Percentiles rank a stretch among this genome's conserved stretches.
Conservation (phyloP, 2,113 vertebrate genomes). For the Coturnix japonica region DNA sequence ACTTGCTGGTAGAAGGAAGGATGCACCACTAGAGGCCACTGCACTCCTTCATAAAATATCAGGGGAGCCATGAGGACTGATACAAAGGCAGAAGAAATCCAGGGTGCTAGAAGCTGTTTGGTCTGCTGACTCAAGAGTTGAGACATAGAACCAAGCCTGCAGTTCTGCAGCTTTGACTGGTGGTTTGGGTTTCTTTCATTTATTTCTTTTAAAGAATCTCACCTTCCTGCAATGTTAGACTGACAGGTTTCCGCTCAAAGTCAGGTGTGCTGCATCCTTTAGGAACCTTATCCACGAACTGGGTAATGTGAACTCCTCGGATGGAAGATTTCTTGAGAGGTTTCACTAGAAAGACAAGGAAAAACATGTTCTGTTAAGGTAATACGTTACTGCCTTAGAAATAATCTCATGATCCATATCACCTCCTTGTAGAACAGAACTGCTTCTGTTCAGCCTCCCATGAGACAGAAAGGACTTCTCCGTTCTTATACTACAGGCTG, state of each 20-base stretch:
- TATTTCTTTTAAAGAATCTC: slow-evolving; percentile 6
- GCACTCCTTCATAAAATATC: not conserved
- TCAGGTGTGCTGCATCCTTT: slow-evolving; percentile 83
- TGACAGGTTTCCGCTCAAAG: slow-evolving; percentile 80
- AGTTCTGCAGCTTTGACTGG: not conserved
- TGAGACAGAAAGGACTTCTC: not conserved
- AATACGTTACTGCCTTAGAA: not conserved
- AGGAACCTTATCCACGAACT: slow-evolving; percentile 79
- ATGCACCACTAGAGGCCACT: slow-evolving; percentile 44
- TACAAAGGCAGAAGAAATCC: not conserved
- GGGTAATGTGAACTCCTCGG: slow-evolving; percentile 82
- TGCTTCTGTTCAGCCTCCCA: not conserved
- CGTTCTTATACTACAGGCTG: not conserved
- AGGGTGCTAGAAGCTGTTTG: not conserved
- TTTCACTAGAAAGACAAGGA: slow-evolving; percentile 54
- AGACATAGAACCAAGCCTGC: not conserved
- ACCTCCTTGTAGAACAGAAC: not conserved
- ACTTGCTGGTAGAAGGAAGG: not conserved
- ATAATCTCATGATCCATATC: not conserved
- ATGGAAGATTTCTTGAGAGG: slow-evolving; percentile 76
- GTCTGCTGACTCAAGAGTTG: not conserved
- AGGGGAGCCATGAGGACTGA: not conserved
- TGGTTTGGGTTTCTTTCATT: not conserved
- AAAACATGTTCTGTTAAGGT: not conserved
- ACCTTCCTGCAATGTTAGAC: slow-evolving; percentile 84